Percentiles rank a stretch among this genome's conserved stretches.
Conservation (phyloP, 2,888 invertebrate genomes). For the Plebejus melissa region DNA sequence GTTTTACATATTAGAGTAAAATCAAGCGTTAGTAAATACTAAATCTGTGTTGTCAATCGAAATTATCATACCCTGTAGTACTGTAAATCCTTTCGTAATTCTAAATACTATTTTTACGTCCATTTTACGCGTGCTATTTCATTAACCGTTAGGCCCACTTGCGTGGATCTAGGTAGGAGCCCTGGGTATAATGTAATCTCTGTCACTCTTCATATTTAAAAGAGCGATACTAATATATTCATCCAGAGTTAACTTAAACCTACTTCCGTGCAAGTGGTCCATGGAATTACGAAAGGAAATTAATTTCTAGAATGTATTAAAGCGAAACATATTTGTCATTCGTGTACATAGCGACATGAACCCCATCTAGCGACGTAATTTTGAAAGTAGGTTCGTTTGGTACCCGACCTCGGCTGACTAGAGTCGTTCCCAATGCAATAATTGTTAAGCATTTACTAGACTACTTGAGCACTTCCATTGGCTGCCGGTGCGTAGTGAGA, state of each 20-base stretch:
- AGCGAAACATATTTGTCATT: background rate
- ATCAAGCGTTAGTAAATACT: conserved; percentile 11
- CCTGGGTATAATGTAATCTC: background rate
- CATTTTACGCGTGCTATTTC: background rate
- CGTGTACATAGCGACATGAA: conserved; percentile 27
- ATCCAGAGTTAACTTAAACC: too few relatives aligned
- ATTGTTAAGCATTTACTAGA: conserved; percentile 28
- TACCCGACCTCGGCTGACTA: conserved; percentile 7
- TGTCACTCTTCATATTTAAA: background rate
- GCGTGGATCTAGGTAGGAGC: background rate
- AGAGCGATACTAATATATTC: background rate
- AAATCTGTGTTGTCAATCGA: conserved; percentile 18
- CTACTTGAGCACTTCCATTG: conserved; percentile 23
- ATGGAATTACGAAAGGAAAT: conserved; percentile 19
- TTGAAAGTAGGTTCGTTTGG: conserved; percentile 7
- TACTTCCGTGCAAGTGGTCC: background rate
- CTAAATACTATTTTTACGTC: background rate
- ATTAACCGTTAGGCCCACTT: background rate
- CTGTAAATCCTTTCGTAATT: conserved; percentile 26
- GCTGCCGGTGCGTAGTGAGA: conserved; percentile 15
- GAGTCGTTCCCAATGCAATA: conserved; percentile 24
- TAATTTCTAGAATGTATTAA: conserved; percentile 5
- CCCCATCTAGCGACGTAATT: conserved; percentile 23
- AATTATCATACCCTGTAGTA: conserved; percentile 1
- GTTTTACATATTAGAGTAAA: background rate